A percentile compares a stretch with the other conserved stretches of the same genome.
These are phyloP conservation scores for Geotrypetes seraphini DNA, from an alignment of 2,797 vertebrate species.

Conservation along the genomic window DNA sequence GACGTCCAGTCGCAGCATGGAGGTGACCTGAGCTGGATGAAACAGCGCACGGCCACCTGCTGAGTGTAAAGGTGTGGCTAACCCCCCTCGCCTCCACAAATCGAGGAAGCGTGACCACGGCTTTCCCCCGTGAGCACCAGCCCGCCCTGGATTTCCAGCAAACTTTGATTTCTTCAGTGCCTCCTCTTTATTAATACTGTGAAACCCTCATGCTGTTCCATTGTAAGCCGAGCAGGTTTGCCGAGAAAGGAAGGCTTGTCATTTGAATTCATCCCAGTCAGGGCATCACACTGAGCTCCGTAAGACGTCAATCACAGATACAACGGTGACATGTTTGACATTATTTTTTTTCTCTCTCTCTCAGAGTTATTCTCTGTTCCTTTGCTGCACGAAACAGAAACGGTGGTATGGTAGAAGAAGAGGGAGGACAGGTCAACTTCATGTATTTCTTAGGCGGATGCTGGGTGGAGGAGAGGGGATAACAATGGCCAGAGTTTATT, in stretches of 20 bases:
- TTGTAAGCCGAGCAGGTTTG: constrained; percentile 55
- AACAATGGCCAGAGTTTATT: no score
- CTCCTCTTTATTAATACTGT: constrained; percentile 18
- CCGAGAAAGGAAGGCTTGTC: constrained; percentile 59
- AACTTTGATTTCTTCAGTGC: constrained; percentile 63
- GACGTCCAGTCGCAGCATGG: constrained; percentile 38
- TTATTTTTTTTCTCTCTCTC: constrained; percentile 58
- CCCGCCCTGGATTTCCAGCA: constrained; percentile 54
- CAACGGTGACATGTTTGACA: constrained; percentile 61
- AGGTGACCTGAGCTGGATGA: no score
- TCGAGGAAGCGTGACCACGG: constrained; percentile 56
- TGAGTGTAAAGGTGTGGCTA: constrained; percentile 56
- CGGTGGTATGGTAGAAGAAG: constrained; percentile 46
- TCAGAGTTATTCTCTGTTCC: no score
- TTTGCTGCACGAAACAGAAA: constrained; percentile 50
- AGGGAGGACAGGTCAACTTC: constrained; percentile 40
- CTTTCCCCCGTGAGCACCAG: no score
- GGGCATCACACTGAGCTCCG: constrained; percentile 58
- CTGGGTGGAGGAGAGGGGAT: not conserved
- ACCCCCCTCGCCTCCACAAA: no score
- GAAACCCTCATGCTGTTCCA: constrained; percentile 59
- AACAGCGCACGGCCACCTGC: constrained; percentile 31
- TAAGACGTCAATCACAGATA: constrained; percentile 64
- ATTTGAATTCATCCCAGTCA: constrained; percentile 67
- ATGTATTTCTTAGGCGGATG: constrained; percentile 36